Evolutionary conservation across 2,113 vertebrate species (phyloP).

Genomic region (Rousettus leschenaultii): DNA sequence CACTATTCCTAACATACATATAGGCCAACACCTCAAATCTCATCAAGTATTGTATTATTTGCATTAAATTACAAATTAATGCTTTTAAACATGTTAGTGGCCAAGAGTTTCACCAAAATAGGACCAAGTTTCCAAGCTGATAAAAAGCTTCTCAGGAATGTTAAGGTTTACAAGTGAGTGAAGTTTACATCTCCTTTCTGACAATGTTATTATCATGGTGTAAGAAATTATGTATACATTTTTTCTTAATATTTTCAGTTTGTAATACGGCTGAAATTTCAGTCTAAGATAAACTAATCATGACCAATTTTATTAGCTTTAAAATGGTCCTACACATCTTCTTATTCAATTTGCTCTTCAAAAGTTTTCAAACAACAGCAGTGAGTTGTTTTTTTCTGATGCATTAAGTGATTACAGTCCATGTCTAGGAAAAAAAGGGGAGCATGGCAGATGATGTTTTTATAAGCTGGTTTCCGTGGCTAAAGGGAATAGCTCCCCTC

Average conservation of each 20-base stretch:
- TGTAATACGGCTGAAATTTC: conserved; percentile 10
- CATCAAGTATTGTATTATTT: background rate
- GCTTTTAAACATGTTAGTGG: background rate
- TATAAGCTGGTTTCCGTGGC: background rate
- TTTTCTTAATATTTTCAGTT: background rate
- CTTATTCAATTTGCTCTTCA: conserved; percentile 5
- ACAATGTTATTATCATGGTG: background rate
- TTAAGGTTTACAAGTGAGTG: background rate
- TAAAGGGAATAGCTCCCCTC: fast-evolving
- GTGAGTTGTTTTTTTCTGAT: background rate
- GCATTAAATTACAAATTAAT: background rate
- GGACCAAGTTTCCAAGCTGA: background rate
- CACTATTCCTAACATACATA: background rate
- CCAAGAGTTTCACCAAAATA: background rate
- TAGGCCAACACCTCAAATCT: background rate
- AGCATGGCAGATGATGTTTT: background rate
- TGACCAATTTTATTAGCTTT: background rate
- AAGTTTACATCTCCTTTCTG: background rate
- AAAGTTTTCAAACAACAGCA: background rate
- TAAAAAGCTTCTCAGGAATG: background rate
- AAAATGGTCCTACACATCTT: background rate
- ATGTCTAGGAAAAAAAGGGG: background rate
- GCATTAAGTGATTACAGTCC: background rate
- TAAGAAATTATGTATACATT: background rate
- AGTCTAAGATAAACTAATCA: conserved; percentile 2